Conservation (phyloP, 2,113 vertebrate species). For the Pao palembangensis region DNA sequence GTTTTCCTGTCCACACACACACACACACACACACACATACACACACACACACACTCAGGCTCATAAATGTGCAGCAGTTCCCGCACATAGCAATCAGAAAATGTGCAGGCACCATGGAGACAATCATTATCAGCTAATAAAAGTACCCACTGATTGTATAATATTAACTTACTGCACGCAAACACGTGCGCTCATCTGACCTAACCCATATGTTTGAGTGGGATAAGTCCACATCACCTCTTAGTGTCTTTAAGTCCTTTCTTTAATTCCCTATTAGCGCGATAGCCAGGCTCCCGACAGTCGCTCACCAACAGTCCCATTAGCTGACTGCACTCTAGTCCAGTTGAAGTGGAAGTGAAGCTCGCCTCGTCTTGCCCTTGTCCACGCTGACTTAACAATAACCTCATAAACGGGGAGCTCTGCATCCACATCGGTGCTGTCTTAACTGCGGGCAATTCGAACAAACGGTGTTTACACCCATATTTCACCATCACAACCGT, state of each 20-base stretch:
- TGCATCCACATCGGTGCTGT: background rate
- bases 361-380: too few relatives aligned
- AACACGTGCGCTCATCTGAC: constrained; percentile 20
- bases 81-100: background rate
- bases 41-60: background rate
- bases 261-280: constrained; percentile 26
- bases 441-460: background rate
- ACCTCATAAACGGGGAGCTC: too few relatives aligned
- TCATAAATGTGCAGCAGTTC: constrained; percentile 5
- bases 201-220: constrained; percentile 53
- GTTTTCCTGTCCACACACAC: background rate
- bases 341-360: background rate
- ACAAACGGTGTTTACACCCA: background rate
- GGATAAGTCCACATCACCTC: constrained; percentile 47
- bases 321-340: constrained; percentile 21
- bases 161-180: background rate
- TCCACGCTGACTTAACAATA: too few relatives aligned
- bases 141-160: constrained; percentile 3
- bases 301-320: constrained; percentile 14
- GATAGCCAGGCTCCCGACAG: constrained; percentile 1
- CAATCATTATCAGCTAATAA: constrained; percentile 8
- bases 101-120: constrained; percentile 2
- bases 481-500: background rate
- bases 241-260: constrained; percentile 37
- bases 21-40: background rate